phyloP scores from a whole-genome alignment of 1,140 invertebrate genomes.

The Hypothenemus hampei region DNA sequence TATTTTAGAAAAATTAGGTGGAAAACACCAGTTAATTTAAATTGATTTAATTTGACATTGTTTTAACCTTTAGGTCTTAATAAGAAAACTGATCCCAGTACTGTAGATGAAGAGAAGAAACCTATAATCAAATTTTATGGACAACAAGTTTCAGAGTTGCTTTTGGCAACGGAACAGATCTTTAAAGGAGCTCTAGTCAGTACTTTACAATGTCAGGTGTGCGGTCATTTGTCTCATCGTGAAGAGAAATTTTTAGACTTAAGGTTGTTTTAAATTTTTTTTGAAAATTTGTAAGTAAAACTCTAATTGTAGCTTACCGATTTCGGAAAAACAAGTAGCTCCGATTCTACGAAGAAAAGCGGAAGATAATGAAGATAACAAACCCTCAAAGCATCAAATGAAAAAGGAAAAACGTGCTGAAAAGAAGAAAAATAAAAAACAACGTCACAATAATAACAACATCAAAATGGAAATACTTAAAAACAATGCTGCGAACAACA shows the following conservation, averaged over 20 bases:
- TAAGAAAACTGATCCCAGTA: slow-evolving; percentile 59
- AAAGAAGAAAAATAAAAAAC: slow-evolving; percentile 50
- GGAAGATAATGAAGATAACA: slow-evolving; percentile 51
- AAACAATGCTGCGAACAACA: neutral
- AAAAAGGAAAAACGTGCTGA: slow-evolving; percentile 63
- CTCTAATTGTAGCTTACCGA: slow-evolving; percentile 60
- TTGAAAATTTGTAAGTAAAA: no score
- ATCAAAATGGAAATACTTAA: slow-evolving; percentile 1
- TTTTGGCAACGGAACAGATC: slow-evolving; percentile 74
- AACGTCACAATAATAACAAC: slow-evolving; percentile 28
- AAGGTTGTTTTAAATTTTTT: slow-evolving; percentile 48
- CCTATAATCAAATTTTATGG: slow-evolving; percentile 77
- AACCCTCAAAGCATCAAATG: slow-evolving; percentile 61
- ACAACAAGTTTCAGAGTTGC: slow-evolving; percentile 71
- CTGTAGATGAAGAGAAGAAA: slow-evolving; percentile 67
- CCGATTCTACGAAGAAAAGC: slow-evolving; percentile 45
- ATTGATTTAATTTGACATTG: neutral
- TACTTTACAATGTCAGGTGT: slow-evolving; percentile 84
- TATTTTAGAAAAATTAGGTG: slow-evolving; percentile 65
- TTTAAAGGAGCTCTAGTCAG: slow-evolving; percentile 89
- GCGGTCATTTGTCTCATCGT: slow-evolving; percentile 75
- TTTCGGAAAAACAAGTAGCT: slow-evolving; percentile 68
- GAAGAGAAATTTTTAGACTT: slow-evolving; percentile 93
- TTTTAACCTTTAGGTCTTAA: slow-evolving; percentile 32
- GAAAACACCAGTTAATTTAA: slow-evolving; percentile 1